Percentiles rank a stretch among this genome's conserved stretches.
Evolutionary conservation across 2,797 vertebrate genomes (phyloP).

Genomic region (Tapera naevia): DNA sequence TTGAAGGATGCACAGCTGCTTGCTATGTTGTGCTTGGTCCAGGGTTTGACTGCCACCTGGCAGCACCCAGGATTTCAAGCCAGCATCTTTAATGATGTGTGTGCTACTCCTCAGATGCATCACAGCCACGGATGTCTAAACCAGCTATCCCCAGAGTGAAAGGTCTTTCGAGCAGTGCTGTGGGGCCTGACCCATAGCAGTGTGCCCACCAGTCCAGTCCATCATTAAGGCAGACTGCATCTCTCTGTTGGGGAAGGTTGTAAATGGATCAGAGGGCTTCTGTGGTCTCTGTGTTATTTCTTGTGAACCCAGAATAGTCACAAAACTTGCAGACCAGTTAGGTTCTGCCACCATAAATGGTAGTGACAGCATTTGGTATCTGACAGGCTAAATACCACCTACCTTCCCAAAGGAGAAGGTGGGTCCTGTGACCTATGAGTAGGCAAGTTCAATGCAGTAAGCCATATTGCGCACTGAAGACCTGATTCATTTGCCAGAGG

Average conservation of each 20-base stretch:
- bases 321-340: neutral
- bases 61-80: neutral
- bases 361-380: neutral
- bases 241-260: neutral
- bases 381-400: neutral
- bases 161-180: neutral
- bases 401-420: neutral
- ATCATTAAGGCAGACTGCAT: neutral
- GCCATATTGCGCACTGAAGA: neutral
- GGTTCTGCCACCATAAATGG: neutral
- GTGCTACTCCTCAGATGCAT: fast-evolving
- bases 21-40: fast-evolving
- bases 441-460: fast-evolving
- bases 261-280: neutral
- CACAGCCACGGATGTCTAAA: neutral
- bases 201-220: neutral
- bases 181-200: no score
- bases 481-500: neutral
- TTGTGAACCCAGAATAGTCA: neutral
- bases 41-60: neutral
- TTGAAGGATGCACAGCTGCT: neutral
- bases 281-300: neutral
- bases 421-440: neutral
- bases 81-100: fast-evolving
- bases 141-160: neutral